Evolutionary conservation across 2,797 vertebrate species (phyloP).

Genomic region (Aselliscus stoliczkanus): DNA sequence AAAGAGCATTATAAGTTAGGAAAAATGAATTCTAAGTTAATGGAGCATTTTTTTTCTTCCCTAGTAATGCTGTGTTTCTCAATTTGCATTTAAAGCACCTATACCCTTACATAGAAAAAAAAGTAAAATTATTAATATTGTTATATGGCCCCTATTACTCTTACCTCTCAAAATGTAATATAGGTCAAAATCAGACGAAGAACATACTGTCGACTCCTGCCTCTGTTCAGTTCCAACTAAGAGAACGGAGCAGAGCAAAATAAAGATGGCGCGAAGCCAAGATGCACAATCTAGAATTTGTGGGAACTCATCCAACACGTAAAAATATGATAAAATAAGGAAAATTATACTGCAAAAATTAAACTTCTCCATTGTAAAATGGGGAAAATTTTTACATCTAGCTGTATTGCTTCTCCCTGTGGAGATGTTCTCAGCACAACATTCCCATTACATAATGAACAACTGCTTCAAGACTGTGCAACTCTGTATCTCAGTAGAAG

Average conservation of each 20-base stretch:
- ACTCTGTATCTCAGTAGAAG: neutral
- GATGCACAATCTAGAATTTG: neutral
- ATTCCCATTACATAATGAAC: slow-evolving; percentile 64
- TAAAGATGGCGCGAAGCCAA: neutral
- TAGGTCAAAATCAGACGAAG: neutral
- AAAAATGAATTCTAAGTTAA: slow-evolving; percentile 31
- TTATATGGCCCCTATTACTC: neutral
- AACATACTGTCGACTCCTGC: neutral
- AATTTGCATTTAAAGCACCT: neutral
- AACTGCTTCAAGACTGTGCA: slow-evolving; percentile 53
- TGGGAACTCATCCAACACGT: neutral
- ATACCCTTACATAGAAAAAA: neutral
- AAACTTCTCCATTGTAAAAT: slow-evolving; percentile 39
- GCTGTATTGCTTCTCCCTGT: slow-evolving; percentile 40
- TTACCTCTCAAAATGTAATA: neutral
- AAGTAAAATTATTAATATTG: neutral
- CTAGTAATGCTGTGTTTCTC: neutral
- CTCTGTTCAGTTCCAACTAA: neutral
- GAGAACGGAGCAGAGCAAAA: neutral
- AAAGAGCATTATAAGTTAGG: neutral
- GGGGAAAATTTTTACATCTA: slow-evolving; percentile 22
- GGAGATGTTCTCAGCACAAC: slow-evolving; percentile 57
- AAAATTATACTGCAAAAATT: slow-evolving; percentile 22
- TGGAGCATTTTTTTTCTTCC: neutral
- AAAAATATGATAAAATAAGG: neutral